Conservation (phyloP, 2,113 vertebrate genomes). For the Zeus faber region DNA sequence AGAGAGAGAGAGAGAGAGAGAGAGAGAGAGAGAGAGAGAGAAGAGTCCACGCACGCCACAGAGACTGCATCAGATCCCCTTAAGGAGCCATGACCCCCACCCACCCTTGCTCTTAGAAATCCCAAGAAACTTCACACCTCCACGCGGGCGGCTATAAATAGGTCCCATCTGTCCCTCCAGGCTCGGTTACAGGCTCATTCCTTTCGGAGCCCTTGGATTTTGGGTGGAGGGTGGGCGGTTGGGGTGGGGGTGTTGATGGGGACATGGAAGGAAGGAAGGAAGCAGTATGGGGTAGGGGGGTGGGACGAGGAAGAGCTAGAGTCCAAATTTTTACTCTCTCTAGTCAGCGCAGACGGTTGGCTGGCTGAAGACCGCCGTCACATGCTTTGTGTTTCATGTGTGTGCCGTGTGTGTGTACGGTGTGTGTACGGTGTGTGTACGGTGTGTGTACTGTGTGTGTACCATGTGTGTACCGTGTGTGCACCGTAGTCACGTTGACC, state of each 20-base stretch:
- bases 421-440: conserved; percentile 17
- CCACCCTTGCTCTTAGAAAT: conserved; percentile 57
- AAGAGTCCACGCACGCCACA: conserved; percentile 38
- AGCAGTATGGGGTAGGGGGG: conserved; percentile 24
- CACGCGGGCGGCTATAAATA: conserved; percentile 72
- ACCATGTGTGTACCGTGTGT: conserved; percentile 12
- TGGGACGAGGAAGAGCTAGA: conserved; percentile 19
- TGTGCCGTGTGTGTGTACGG: conserved; percentile 13
- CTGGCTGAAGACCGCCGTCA: conserved; percentile 37
- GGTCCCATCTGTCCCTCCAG: conserved; percentile 74
- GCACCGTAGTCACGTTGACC: conserved; percentile 7
- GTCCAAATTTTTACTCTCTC: conserved; percentile 36
- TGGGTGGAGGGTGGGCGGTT: conserved; percentile 8
- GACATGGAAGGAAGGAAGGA: conserved; percentile 51
- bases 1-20: neutral
- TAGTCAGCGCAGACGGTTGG: conserved; percentile 39
- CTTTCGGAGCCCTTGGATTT: conserved; percentile 56
- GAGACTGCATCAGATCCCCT: conserved; percentile 63
- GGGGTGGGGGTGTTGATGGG: neutral
- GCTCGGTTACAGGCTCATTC: conserved; percentile 77
- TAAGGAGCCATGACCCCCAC: conserved; percentile 69
- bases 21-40: conserved; percentile 31
- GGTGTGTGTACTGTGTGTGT: conserved; percentile 23
- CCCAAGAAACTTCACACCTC: conserved; percentile 81
- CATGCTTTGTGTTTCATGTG: conserved; percentile 24